Evolutionary conservation across 1,140 invertebrate genomes (phyloP).

Genomic region (Micrasema minimum): DNA sequence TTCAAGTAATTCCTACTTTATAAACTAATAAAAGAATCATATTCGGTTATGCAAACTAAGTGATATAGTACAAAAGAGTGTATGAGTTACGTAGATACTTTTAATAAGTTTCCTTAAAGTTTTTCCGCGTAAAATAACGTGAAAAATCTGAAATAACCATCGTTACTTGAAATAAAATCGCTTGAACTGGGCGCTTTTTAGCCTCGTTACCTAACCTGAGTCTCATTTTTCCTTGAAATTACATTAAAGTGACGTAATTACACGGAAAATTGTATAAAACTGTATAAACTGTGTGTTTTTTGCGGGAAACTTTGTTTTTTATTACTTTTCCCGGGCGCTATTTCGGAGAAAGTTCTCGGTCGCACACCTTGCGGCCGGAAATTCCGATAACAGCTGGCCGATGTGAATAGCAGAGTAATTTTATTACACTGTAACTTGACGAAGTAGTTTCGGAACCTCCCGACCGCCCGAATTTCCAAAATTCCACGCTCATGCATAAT

Average conservation of each 20-base stretch:
- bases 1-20: too few relatives aligned
- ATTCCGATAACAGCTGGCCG: slow-evolving; percentile 47
- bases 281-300: slow-evolving; percentile 32
- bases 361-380: not conserved
- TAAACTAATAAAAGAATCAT: too few relatives aligned
- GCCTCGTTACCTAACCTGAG: not conserved
- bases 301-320: slow-evolving; percentile 39
- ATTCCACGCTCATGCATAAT: slow-evolving; percentile 34
- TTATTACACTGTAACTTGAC: slow-evolving; percentile 40
- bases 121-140: too few relatives aligned
- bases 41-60: too few relatives aligned
- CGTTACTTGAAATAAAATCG: too few relatives aligned
- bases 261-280: slow-evolving; percentile 34
- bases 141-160: too few relatives aligned
- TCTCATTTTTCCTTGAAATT: slow-evolving; percentile 25
- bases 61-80: too few relatives aligned
- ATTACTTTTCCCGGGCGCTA: slow-evolving; percentile 44
- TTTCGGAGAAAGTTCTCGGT: not conserved
- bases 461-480: slow-evolving; percentile 17
- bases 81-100: too few relatives aligned
- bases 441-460: slow-evolving; percentile 26
- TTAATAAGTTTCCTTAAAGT: too few relatives aligned
- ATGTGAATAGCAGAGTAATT: slow-evolving; percentile 45
- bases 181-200: too few relatives aligned
- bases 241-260: slow-evolving; percentile 41